phyloP scores from a whole-genome alignment of 2,888 invertebrate species.

The Orchesellides sinensis region DNA sequence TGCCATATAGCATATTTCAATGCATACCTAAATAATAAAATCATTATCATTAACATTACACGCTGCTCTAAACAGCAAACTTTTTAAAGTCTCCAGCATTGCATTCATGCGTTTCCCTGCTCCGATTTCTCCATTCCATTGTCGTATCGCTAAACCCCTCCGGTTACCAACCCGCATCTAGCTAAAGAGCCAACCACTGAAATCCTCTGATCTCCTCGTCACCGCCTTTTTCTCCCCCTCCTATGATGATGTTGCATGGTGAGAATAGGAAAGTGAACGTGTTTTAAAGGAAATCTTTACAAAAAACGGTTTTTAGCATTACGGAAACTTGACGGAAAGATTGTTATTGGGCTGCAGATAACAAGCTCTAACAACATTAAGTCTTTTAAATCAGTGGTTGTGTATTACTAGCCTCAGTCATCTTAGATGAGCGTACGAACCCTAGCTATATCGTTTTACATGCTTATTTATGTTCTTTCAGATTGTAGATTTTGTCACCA shows the following conservation, averaged over 20 bases:
- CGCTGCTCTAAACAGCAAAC: no score
- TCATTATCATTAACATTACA: no score
- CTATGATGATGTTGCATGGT: background rate
- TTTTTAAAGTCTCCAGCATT: no score
- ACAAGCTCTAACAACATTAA: background rate
- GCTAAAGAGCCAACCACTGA: constrained; percentile 62
- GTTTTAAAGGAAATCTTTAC: background rate
- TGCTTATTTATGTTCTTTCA: no score
- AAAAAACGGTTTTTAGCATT: background rate
- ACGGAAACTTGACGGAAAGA: no score
- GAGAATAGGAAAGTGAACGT: background rate
- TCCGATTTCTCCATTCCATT: constrained; percentile 19
- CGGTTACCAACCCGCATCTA: constrained; percentile 41
- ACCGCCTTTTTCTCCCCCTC: constrained; percentile 64
- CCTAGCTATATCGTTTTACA: no score
- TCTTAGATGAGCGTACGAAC: no score
- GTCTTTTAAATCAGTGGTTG: background rate
- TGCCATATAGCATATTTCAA: no score
- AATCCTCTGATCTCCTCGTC: constrained; percentile 56
- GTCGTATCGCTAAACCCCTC: background rate
- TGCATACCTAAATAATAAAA: no score
- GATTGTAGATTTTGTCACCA: no score
- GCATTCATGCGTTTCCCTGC: no score
- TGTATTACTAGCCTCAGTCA: no score
- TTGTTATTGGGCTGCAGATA: background rate